Percentiles rank a stretch among this genome's conserved stretches.
These are phyloP conservation scores for Dissostichus mawsoni DNA, from an alignment of 2,113 vertebrate species.

Conservation along the genomic window DNA sequence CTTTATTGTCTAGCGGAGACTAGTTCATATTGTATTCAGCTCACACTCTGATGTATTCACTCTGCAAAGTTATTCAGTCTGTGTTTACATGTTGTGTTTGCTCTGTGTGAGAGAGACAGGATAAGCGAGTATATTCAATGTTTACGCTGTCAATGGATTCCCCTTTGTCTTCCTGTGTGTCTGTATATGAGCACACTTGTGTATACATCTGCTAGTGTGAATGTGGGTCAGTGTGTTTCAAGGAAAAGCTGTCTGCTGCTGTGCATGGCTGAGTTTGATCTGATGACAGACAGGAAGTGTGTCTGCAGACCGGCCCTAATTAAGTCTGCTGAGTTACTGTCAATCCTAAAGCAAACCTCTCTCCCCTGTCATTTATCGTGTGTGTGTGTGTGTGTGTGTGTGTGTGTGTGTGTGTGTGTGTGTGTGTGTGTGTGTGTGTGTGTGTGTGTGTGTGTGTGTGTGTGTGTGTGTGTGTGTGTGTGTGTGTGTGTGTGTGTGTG, in stretches of 20 bases:
- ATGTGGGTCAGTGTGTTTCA: constrained; percentile 42
- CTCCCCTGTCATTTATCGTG: constrained; percentile 23
- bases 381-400: too few species aligned
- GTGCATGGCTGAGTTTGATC: constrained; percentile 25
- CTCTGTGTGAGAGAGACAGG: not conserved
- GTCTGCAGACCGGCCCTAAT: constrained; percentile 44
- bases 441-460: constrained; percentile 21
- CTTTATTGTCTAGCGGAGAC: not conserved
- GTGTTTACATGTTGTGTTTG: not conserved
- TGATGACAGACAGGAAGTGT: constrained; percentile 33
- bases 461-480: constrained; percentile 15
- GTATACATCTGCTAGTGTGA: constrained; percentile 7
- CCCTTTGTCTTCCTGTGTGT: constrained; percentile 36
- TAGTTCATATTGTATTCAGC: not conserved
- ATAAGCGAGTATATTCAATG: not conserved
- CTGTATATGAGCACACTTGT: constrained; percentile 16
- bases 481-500: constrained; percentile 17
- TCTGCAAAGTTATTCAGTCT: constrained; percentile 4
- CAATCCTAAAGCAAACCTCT: constrained; percentile 21
- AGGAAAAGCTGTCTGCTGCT: not conserved
- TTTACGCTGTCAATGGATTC: not conserved
- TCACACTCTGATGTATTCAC: constrained; percentile 1
- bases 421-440: constrained; percentile 17
- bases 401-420: constrained; percentile 15
- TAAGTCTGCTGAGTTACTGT: constrained; percentile 27